Evolutionary conservation across 2,113 vertebrate genomes (phyloP).

Genomic region (Cardinalis cardinalis): DNA sequence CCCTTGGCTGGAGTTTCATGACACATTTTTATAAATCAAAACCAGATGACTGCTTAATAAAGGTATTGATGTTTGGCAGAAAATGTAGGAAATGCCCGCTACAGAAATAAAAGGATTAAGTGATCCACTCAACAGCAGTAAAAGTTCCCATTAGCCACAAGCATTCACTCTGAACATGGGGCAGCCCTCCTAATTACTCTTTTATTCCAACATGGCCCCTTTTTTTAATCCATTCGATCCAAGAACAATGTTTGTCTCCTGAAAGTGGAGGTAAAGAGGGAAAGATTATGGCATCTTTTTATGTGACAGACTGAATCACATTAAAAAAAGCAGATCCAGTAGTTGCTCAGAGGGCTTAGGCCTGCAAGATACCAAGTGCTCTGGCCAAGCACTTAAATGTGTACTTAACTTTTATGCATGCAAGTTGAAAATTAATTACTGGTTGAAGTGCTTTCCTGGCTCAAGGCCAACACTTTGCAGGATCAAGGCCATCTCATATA

Average conservation of each 20-base stretch:
- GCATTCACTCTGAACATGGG: background rate
- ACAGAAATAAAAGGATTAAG: slow-evolving; percentile 67
- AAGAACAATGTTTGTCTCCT: slow-evolving; percentile 40
- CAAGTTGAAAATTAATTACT: slow-evolving; percentile 53
- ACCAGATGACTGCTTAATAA: slow-evolving; percentile 62
- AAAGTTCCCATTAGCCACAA: slow-evolving; percentile 50
- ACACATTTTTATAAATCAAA: slow-evolving; percentile 59
- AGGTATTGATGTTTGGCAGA: slow-evolving; percentile 54
- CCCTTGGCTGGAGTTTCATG: slow-evolving; percentile 32
- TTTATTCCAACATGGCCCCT: background rate
- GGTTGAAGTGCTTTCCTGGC: slow-evolving; percentile 56
- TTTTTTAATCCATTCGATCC: background rate
- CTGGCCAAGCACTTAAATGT: slow-evolving; percentile 25
- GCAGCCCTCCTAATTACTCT: slow-evolving; percentile 26
- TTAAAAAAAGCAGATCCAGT: background rate
- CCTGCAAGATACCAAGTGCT: background rate
- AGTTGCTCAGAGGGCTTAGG: slow-evolving; percentile 20
- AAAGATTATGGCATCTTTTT: slow-evolving; percentile 39
- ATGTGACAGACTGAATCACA: slow-evolving; percentile 20
- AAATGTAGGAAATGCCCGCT: slow-evolving; percentile 46
- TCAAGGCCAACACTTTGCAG: slow-evolving; percentile 14
- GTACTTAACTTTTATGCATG: slow-evolving; percentile 48
- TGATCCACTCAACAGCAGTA: slow-evolving; percentile 40
- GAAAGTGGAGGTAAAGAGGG: background rate
- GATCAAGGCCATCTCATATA: background rate